Evolutionary conservation across 2,888 invertebrate genomes (phyloP).

Genomic region (Gastrophysa polygoni): DNA sequence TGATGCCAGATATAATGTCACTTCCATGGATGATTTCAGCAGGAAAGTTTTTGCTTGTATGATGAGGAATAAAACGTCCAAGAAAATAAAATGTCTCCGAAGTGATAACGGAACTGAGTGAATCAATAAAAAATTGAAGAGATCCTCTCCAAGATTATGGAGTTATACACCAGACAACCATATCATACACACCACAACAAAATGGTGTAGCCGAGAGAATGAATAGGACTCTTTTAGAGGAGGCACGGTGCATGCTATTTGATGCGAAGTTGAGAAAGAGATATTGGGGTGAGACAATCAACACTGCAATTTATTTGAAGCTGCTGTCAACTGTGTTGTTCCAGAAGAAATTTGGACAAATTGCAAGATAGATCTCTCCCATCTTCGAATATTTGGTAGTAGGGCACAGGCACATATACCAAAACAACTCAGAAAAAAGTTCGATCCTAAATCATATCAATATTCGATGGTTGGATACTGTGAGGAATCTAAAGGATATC

Average conservation of each 20-base stretch:
- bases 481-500: slow-evolving; percentile 42
- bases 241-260: slow-evolving; percentile 28
- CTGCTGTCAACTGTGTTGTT: slow-evolving; percentile 34
- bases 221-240: slow-evolving; percentile 30
- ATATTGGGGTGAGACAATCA: slow-evolving; percentile 36
- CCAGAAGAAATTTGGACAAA: slow-evolving; percentile 47
- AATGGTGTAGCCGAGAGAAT: slow-evolving; percentile 26
- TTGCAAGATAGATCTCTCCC: slow-evolving; percentile 44
- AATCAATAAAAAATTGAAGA: slow-evolving; percentile 3
- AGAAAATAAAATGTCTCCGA: slow-evolving; percentile 14
- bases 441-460: slow-evolving; percentile 41
- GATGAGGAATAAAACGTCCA: background rate
- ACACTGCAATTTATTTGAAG: slow-evolving; percentile 40
- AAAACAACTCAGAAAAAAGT: slow-evolving; percentile 46
- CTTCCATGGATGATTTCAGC: slow-evolving; percentile 6
- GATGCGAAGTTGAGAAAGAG: slow-evolving; percentile 23
- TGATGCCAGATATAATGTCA: slow-evolving; percentile 4
- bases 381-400: slow-evolving; percentile 47
- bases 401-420: slow-evolving; percentile 44
- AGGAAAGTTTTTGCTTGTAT: background rate
- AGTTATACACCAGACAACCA: slow-evolving; percentile 32
- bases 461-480: slow-evolving; percentile 40
- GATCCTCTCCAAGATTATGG: slow-evolving; percentile 11
- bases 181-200: slow-evolving; percentile 36
- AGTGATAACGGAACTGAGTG: slow-evolving; percentile 32